These are phyloP conservation scores for Paratilapia polleni DNA, from an alignment of 2,113 vertebrate genomes.

Conservation along the genomic window DNA sequence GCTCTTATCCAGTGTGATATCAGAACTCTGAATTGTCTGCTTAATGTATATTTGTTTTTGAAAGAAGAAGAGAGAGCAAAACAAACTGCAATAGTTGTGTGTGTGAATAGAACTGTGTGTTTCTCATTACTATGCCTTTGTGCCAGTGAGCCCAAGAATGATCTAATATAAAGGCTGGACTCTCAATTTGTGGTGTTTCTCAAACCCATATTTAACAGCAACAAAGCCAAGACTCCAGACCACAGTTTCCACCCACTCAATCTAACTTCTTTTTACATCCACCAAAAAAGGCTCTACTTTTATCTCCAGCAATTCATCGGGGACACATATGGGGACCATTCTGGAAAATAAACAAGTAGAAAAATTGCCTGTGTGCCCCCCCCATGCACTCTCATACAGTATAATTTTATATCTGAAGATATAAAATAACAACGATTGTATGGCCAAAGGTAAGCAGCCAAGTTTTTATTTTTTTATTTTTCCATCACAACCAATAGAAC, in stretches of 20 bases:
- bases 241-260: constrained; percentile 69
- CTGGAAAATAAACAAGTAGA: constrained; percentile 55
- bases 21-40: constrained; percentile 11
- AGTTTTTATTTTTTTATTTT: background rate
- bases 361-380: constrained; percentile 23
- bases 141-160: constrained; percentile 50
- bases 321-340: constrained; percentile 67
- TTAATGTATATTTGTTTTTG: background rate
- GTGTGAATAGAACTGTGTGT: constrained; percentile 33
- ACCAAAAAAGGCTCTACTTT: constrained; percentile 64
- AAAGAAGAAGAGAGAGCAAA: constrained; percentile 4
- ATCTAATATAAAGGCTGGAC: constrained; percentile 65
- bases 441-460: constrained; percentile 11
- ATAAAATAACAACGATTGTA: constrained; percentile 43
- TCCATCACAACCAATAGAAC: background rate
- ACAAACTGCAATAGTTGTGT: background rate
- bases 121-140: constrained; percentile 55
- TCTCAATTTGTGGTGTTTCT: constrained; percentile 72
- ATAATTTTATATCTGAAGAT: constrained; percentile 42
- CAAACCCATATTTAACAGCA: constrained; percentile 75
- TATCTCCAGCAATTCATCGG: constrained; percentile 65
- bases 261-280: constrained; percentile 62
- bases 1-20: background rate
- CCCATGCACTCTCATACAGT: constrained; percentile 7
- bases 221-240: constrained; percentile 73